Evolutionary conservation across 1,140 invertebrate genomes (phyloP).

Genomic region (Elymnias hypermnestra): DNA sequence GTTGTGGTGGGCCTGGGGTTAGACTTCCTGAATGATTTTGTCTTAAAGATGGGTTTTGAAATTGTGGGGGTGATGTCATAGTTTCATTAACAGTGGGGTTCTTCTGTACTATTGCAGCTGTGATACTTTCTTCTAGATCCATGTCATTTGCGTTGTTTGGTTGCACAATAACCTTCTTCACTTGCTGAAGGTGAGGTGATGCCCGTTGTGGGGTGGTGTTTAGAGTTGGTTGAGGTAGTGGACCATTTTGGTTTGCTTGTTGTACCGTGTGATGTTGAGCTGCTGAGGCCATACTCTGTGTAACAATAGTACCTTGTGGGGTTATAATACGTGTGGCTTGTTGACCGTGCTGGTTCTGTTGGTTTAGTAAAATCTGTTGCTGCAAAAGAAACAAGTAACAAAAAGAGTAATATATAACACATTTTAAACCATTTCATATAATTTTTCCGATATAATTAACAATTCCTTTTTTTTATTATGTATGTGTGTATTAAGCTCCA

Average conservation of each 20-base stretch:
- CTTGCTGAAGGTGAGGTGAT: constrained; percentile 46
- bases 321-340: constrained; percentile 55
- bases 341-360: constrained; percentile 40
- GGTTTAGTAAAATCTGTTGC: constrained; percentile 52
- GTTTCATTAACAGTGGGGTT: constrained; percentile 43
- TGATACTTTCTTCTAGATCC: constrained; percentile 72
- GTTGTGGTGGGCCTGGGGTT: constrained; percentile 25
- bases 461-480: too few species aligned
- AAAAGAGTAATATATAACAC: too few species aligned
- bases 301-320: constrained; percentile 59
- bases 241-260: constrained; percentile 26
- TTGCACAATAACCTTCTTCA: constrained; percentile 60
- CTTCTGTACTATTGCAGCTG: constrained; percentile 66
- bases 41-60: constrained; percentile 40
- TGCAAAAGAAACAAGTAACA: constrained; percentile 36
- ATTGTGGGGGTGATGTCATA: constrained; percentile 37
- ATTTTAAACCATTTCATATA: background rate
- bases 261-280: constrained; percentile 37
- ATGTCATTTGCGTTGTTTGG: constrained; percentile 65
- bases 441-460: too few species aligned
- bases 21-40: constrained; percentile 31
- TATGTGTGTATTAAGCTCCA: too few species aligned
- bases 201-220: constrained; percentile 39
- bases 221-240: constrained; percentile 41
- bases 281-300: constrained; percentile 40